Evolutionary conservation across 2,888 invertebrate species (phyloP), one percentile per base, ranked within the genome.

Genomic region (Unio pictorum): DNA sequence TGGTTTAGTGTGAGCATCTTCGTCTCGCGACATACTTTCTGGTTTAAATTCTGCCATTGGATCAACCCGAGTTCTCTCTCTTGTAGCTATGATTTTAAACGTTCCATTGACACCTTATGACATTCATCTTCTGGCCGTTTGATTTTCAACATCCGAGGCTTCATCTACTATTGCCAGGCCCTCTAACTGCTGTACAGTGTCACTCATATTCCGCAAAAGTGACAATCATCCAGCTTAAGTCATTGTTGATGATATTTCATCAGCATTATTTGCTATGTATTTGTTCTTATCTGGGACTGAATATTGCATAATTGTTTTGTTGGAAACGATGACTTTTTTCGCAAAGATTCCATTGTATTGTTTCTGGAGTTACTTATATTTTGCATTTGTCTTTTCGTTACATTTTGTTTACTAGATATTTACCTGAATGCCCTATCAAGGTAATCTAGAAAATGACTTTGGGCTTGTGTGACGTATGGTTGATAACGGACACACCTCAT

Each of bases 401-500:
- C 81, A 6, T 83, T 83, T 64, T 65, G 78, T 60, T 64, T 76
- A 1, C 72, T 88, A 18, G 71, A 83, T 64, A 72, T 76, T 18
- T 73, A 75, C 57, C 77, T 78, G 7, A 67, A 75, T 11, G 66
- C 71, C 17, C 73, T 67, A 62, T 75, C 28, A 72, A 78, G n/a
- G 74, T 80, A 64, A 75, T 73, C 8, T 63, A 81, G 17, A 72
- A 69, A 65, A 68, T 17, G 87, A 87, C 55, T 79, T 87, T 45
- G 88, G 88, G 88, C 62, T 87, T 55, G 79, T 82, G 8, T 74
- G 89, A 55, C 68, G 84, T 15, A 67, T 89, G 20, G 82, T 87
- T 2, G 86, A 86, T 54, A 89, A 89, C 69, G 88, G 86, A 3
- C 69, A 87, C n/a, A 84, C 81, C 87, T 67, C 86, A 86, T 66